Evolutionary conservation across 2,797 vertebrate species (phyloP), one percentile per base, ranked within the genome.

Genomic region (Coregonus suidteri): DNA sequence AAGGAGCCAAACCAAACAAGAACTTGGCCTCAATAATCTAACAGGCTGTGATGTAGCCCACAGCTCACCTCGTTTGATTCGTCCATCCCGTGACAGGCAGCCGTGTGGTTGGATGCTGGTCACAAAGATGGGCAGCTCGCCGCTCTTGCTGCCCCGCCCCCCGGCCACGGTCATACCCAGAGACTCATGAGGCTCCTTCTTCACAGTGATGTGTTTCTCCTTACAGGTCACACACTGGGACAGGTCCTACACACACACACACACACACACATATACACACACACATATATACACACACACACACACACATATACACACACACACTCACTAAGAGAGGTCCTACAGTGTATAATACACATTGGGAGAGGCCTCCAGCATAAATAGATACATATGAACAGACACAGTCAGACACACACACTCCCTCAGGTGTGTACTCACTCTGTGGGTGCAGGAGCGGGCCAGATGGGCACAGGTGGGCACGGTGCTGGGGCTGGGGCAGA

Each of bases 101-200:
- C 98, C 98, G 0, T 99, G 97, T 1, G 97, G 96, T 74, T 99
- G 98, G 65, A 99, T 97, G 0, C 98, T 99, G 47, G 98, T 99
- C 83, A 99, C 98, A 13, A 99, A 99, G 91, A 99, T 99, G 3
- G 98, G 98, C 90, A 99, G 91, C 78, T 99, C 98, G 0, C 98
- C 98, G 53, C 97, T 99, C 88, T 98, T 98, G 84, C 98, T 99
- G 84, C 97, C 97, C 88, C 97, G 94, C 67, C 98, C 98, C 67
- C 98, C 98, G 0, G 98, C 98, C 4, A 99, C 98, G 0, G 98
- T 99, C 98, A 99, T 99, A 76, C 98, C 98, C 79, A 99, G 94
- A 80, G 98, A 99, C 87, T 99, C 98, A 0, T 94, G 97, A 0
- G 97, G 96, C 78, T 99, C 97, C 91, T 99, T 99, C 94, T 97